Conservation (phyloP, 2,113 vertebrate genomes). For the Nyctereutes procyonoides region DNA sequence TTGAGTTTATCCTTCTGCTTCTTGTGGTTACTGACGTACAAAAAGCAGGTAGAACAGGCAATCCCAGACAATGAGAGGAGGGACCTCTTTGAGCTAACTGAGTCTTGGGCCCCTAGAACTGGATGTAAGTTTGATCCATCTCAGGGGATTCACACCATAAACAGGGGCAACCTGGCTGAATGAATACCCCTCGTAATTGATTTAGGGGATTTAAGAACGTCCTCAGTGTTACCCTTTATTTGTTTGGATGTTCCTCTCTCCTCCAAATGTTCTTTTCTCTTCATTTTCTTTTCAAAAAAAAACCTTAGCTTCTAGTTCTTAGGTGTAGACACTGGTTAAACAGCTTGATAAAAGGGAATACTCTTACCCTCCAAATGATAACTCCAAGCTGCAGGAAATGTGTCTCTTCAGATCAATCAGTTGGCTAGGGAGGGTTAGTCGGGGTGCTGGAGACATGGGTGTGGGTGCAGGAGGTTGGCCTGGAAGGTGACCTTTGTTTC, state of each 20-base stretch:
- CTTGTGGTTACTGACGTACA: background rate
- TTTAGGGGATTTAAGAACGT: background rate
- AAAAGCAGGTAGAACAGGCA: background rate
- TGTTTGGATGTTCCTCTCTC: background rate
- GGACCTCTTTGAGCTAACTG: background rate
- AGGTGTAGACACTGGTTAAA: background rate
- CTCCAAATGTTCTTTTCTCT: background rate
- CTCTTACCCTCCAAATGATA: background rate
- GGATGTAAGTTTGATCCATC: background rate
- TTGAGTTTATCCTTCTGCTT: background rate
- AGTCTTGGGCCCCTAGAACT: background rate
- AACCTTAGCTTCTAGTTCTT: background rate
- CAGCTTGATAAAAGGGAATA: background rate
- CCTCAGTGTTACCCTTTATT: background rate
- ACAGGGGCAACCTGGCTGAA: background rate
- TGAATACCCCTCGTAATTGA: background rate
- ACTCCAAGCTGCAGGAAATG: background rate
- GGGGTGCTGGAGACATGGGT: background rate
- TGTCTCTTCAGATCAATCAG: background rate
- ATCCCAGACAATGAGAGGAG: background rate
- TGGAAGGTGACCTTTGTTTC: background rate
- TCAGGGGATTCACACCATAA: background rate
- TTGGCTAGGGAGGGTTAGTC: accelerated
- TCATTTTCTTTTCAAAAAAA: background rate
- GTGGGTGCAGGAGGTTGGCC: background rate